Conservation (phyloP, 2,113 vertebrate species). For the Megalops atlanticus region DNA sequence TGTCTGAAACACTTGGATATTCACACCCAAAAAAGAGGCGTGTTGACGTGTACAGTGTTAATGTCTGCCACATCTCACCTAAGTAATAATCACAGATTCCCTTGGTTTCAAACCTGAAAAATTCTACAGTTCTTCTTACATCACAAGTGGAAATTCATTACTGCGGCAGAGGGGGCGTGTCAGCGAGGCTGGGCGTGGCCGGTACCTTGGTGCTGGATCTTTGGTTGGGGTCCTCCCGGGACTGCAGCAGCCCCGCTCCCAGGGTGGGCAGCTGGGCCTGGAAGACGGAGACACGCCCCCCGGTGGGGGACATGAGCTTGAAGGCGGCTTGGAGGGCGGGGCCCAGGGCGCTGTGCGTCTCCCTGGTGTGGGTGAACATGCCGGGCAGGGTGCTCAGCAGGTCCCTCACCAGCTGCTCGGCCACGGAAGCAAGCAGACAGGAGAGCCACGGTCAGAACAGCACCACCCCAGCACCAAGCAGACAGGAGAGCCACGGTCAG, state of each 20-base stretch:
- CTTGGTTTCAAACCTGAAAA: neutral
- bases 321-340: constrained; percentile 92
- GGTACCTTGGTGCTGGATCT: constrained; percentile 90
- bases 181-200: neutral
- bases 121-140: neutral
- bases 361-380: constrained; percentile 88
- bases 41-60: no score
- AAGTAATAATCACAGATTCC: no score
- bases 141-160: no score
- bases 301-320: constrained; percentile 93
- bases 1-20: no score
- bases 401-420: constrained; percentile 86
- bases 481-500: constrained; percentile 13
- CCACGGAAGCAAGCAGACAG: constrained; percentile 26
- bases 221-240: constrained; percentile 94
- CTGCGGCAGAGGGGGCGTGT: neutral
- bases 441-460: neutral
- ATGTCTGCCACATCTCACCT: no score
- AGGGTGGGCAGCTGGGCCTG: constrained; percentile 91
- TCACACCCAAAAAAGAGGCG: no score
- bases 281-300: constrained; percentile 91
- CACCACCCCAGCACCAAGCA: neutral
- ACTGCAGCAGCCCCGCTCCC: constrained; percentile 85
- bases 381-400: constrained; percentile 82
- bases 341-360: constrained; percentile 91